Evolutionary conservation across 2,113 vertebrate species (phyloP).

Genomic region (Pedionomus torquatus): DNA sequence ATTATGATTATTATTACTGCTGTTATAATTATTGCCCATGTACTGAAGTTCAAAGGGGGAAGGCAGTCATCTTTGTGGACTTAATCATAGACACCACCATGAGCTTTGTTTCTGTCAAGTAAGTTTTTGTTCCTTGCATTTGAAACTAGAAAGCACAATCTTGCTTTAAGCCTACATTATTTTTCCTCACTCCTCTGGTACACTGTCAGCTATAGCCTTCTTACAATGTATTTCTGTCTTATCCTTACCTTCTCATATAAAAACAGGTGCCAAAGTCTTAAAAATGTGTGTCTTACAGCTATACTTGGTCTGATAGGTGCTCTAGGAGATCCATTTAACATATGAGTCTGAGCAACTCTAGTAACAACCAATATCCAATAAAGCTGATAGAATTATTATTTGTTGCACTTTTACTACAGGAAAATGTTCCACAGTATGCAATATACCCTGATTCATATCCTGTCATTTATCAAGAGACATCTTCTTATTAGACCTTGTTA

Average conservation of each 20-base stretch:
- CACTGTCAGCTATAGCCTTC: not conserved
- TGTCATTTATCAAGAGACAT: constrained; percentile 63
- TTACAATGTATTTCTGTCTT: not conserved
- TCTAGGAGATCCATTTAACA: not conserved
- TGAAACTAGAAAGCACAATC: not conserved
- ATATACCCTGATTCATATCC: constrained; percentile 65
- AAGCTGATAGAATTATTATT: constrained; percentile 60
- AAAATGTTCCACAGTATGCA: constrained; percentile 37
- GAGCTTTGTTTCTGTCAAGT: not conserved
- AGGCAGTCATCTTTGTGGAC: not conserved
- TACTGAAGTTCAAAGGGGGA: not conserved
- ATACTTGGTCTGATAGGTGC: not conserved
- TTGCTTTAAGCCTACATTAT: not conserved
- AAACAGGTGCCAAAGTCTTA: not conserved
- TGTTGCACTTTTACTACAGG: constrained; percentile 47
- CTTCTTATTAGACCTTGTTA: constrained; percentile 51
- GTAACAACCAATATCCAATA: constrained; percentile 52
- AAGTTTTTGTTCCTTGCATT: not conserved
- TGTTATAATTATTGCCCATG: not conserved
- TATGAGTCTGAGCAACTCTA: constrained; percentile 1
- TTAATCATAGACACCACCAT: not conserved
- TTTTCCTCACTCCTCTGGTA: not conserved
- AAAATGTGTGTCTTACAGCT: constrained; percentile 4
- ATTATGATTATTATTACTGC: not conserved
- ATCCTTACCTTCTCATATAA: not conserved